Percentiles rank a stretch among this genome's conserved stretches.
phyloP scores from a whole-genome alignment of 2,888 invertebrate species.

The Palloptera scutellata region DNA sequence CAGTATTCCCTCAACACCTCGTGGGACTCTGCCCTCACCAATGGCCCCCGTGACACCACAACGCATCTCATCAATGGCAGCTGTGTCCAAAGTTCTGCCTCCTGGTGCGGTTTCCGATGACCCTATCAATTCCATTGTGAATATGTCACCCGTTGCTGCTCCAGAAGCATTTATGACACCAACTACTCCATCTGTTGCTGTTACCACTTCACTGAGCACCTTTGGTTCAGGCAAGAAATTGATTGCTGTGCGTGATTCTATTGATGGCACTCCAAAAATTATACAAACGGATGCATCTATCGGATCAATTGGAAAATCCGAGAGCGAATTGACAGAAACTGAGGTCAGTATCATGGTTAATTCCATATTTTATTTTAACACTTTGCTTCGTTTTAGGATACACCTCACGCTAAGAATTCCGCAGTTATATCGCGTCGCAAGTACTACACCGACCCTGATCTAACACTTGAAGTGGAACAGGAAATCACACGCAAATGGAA shows the following conservation, averaged over 20 bases:
- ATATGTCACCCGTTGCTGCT: not conserved
- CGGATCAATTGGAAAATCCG: slow-evolving; percentile 39
- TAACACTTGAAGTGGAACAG: slow-evolving; percentile 78
- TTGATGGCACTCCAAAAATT: slow-evolving; percentile 56
- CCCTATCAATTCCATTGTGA: slow-evolving; percentile 28
- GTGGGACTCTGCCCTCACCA: slow-evolving; percentile 37
- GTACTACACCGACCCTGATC: slow-evolving; percentile 62
- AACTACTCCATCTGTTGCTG: slow-evolving; percentile 32
- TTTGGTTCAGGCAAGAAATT: slow-evolving; percentile 61
- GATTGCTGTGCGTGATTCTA: slow-evolving; percentile 57
- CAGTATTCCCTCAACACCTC: slow-evolving; percentile 66
- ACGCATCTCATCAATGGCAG: slow-evolving; percentile 38
- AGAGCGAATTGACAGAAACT: slow-evolving; percentile 41
- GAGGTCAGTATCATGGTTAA: slow-evolving; percentile 10
- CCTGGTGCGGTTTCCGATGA: slow-evolving; percentile 20
- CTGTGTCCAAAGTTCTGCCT: slow-evolving; percentile 18
- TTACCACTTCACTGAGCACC: slow-evolving; percentile 45
- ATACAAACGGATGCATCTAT: slow-evolving; percentile 55
- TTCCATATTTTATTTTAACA: not conserved
- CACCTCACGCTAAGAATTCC: slow-evolving; percentile 54
- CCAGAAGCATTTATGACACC: slow-evolving; percentile 29
- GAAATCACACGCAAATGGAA: slow-evolving; percentile 85
- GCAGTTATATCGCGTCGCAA: slow-evolving; percentile 57
- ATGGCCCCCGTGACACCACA: slow-evolving; percentile 40
- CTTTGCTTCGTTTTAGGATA: slow-evolving; percentile 39